Base-by-base conservation (phyloP, 92 coral and sea anemone species). In the Porites rus region DNA sequence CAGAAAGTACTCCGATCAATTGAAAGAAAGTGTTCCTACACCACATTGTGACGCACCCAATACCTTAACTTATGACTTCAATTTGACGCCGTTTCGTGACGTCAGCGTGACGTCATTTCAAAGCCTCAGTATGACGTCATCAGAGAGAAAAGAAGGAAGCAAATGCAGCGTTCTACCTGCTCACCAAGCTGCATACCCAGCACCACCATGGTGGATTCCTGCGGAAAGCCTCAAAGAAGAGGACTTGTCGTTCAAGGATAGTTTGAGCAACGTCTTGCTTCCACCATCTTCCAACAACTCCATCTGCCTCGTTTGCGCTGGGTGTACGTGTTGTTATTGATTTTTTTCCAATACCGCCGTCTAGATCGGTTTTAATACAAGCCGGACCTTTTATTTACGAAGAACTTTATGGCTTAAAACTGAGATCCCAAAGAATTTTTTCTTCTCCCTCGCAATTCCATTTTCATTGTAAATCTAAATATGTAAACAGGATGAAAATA, bases 281-380 rank as follows among this genome's bases (percentile, higher is more conserved):
- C 56, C 86, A 4, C 13, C 69, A 56, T 31, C 46, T 19, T 20
- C 51, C 9, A 58, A 25, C 38, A 51, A 58, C 46, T 0, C 77
- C 3, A 20, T 69, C 46, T 81, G 86, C 13, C 66, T 81, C 21
- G 12, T 81, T 70, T 81, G 86, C 8, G 77, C 86, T 19, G 77
- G 77, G 20, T 81, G 86, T 43, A 70, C 86, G 13, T 81, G 86
- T 60, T 69, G 2, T 43, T 11, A 81, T 59, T 81, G 58, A 69
- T 56, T 38, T 3, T 38, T 38, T 38, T 38, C 46, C 46, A 38
- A 38, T 38, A 38, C 46, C 46, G 46, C 46, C 46, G 7, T 38
- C 46, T 38, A 38, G 46, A 38, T 38, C 46, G 46, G 46, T 38
- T 38, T 38, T 38, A 38, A 38, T 38, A 38, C 46, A 38, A 38